These are phyloP conservation scores for Dromococcyx pavoninus DNA, from an alignment of 2,797 vertebrate genomes.

Conservation along the genomic window DNA sequence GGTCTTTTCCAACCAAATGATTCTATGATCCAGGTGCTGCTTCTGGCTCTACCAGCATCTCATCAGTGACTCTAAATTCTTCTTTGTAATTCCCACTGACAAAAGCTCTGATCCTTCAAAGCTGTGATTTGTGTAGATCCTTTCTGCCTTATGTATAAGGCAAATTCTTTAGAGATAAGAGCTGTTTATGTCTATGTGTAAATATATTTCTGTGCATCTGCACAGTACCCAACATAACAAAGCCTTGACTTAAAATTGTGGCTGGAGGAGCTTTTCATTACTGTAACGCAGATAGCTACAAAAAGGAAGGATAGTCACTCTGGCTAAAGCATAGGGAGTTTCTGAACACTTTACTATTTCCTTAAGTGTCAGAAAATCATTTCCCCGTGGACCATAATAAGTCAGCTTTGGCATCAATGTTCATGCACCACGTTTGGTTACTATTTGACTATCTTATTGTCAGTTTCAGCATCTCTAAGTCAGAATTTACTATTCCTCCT, in stretches of 20 bases:
- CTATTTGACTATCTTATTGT: background rate
- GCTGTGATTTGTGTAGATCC: background rate
- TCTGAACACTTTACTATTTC: background rate
- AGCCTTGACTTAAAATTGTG: background rate
- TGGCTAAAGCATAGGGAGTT: background rate
- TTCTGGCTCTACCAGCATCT: background rate
- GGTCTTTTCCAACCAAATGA: too few relatives aligned
- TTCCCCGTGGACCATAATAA: background rate
- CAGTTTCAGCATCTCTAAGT: background rate
- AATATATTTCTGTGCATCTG: accelerated
- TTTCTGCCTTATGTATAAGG: background rate
- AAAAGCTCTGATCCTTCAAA: background rate
- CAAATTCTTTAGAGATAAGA: background rate
- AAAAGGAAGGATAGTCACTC: background rate
- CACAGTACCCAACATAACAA: background rate
- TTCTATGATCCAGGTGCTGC: background rate
- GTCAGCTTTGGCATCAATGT: background rate
- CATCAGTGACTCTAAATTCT: background rate
- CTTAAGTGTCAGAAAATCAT: background rate
- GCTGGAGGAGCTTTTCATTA: background rate
- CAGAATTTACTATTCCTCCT: background rate
- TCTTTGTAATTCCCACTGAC: background rate
- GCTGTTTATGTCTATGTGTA: background rate
- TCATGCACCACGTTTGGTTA: background rate
- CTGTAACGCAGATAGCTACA: background rate